Conservation (phyloP, 2,797 vertebrate genomes). For the Poecilia velifera region DNA sequence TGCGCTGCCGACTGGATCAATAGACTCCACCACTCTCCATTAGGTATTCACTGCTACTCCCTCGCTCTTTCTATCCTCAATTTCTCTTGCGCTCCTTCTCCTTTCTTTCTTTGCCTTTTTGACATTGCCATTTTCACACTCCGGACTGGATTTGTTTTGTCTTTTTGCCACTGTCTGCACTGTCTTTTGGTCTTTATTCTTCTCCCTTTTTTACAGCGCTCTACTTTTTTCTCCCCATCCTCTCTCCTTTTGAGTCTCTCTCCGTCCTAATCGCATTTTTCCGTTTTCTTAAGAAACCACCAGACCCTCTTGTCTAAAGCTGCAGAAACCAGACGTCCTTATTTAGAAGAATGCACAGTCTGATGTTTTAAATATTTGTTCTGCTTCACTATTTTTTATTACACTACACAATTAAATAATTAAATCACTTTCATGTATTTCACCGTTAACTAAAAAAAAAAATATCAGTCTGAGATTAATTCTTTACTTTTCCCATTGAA, state of each 20-base stretch:
- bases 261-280: background rate
- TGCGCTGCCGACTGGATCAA: constrained; percentile 64
- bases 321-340: background rate
- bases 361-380: constrained; percentile 42
- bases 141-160: constrained; percentile 3
- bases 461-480: background rate
- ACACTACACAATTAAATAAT: background rate
- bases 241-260: constrained; percentile 8
- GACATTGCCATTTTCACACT: constrained; percentile 6
- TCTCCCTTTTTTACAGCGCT: background rate
- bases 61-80: constrained; percentile 28
- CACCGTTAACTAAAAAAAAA: background rate
- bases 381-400: constrained; percentile 4
- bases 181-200: constrained; percentile 7
- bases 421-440: background rate
- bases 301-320: constrained; percentile 14
- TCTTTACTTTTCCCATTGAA: background rate
- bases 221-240: background rate
- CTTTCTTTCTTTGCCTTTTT: constrained; percentile 13
- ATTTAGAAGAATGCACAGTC: constrained; percentile 10
- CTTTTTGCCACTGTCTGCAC: constrained; percentile 11
- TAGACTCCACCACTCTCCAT: constrained; percentile 60
- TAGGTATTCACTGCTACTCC: constrained; percentile 46
- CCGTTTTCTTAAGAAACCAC: constrained; percentile 10
- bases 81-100: constrained; percentile 28